Evolutionary conservation across 2,113 vertebrate genomes (phyloP).

Genomic region (Pogona vitticeps): DNA sequence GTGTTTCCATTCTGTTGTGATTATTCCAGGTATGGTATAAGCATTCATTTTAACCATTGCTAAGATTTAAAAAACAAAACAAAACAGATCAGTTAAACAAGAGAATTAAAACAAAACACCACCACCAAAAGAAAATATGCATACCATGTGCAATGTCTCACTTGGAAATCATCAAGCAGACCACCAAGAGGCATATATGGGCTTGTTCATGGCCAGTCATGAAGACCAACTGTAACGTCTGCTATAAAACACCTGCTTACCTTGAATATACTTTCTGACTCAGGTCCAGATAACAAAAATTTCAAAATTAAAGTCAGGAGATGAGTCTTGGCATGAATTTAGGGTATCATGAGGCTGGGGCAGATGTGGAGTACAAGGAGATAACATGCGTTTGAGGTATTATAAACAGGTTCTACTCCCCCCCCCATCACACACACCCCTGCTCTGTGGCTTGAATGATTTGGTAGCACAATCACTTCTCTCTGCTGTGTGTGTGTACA

Average conservation of each 20-base stretch:
- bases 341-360: not conserved
- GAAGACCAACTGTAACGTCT: not conserved
- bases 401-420: too few relatives aligned
- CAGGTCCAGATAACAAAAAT: not conserved
- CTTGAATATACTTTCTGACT: not conserved
- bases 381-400: too few relatives aligned
- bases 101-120: too few relatives aligned
- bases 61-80: not conserved
- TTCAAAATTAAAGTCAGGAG: not conserved
- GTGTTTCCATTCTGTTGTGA: not conserved
- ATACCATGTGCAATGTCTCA: not conserved
- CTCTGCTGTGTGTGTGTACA: too few relatives aligned
- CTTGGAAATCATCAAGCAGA: not conserved
- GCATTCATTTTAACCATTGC: not conserved
- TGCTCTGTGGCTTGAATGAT: too few relatives aligned
- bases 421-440: too few relatives aligned
- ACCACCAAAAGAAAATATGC: not conserved
- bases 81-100: not conserved
- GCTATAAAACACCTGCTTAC: not conserved
- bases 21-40: not conserved
- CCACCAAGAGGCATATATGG: not conserved
- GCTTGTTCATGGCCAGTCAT: not conserved
- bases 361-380: too few relatives aligned
- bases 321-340: not conserved
- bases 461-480: too few relatives aligned